Conservation (phyloP, 1,140 invertebrate species). For the Drosophila prosaltans region DNA sequence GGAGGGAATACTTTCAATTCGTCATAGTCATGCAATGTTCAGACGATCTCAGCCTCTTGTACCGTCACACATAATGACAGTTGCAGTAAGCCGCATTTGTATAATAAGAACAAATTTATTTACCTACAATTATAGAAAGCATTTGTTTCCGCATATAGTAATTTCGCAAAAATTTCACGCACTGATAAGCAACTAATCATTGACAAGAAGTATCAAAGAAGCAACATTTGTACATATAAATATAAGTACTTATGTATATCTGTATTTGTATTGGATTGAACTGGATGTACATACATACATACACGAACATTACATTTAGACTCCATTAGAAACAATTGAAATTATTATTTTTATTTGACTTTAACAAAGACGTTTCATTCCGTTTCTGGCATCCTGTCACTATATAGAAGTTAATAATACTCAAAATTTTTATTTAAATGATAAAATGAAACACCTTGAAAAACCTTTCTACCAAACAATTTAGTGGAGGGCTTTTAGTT, state of each 20-base stretch:
- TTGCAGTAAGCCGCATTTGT: conserved; percentile 1
- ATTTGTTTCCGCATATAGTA: conserved; percentile 16
- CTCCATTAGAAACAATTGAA: no score
- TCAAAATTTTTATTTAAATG: no score
- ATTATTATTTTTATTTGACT: no score
- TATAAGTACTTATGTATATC: neutral
- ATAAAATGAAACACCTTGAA: no score
- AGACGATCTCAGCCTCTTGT: conserved; percentile 5
- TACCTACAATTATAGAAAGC: conserved; percentile 13
- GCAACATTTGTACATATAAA: neutral
- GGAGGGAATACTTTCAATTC: neutral
- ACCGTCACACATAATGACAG: neutral
- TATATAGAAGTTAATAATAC: no score
- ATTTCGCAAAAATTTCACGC: conserved; percentile 31
- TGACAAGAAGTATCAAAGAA: conserved; percentile 11
- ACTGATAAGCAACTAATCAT: conserved; percentile 27
- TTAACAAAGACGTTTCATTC: no score
- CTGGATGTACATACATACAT: no score
- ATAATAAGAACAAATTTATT: neutral
- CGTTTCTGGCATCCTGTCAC: no score
- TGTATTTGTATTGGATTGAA: neutral
- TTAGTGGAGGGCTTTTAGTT: no score
- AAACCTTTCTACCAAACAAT: no score
- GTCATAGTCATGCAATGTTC: neutral
- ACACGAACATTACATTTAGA: no score